Evolutionary conservation across 2,113 vertebrate species (phyloP).

Genomic region (Prinia subflava): DNA sequence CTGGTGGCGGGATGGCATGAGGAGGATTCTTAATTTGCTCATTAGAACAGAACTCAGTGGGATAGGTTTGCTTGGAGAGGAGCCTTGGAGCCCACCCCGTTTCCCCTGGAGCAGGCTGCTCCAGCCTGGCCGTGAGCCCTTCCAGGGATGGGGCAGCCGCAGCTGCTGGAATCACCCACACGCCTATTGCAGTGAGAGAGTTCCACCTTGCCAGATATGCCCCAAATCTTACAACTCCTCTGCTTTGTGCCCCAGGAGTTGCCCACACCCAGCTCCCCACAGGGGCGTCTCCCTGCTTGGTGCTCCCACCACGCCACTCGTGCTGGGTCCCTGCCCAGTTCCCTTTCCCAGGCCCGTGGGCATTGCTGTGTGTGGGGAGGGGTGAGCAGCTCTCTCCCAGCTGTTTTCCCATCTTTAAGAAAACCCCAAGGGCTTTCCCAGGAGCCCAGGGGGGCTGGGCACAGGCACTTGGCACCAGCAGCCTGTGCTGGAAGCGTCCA

Average conservation of each 20-base stretch:
- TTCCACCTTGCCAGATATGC: neutral
- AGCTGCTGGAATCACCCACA: fast-evolving
- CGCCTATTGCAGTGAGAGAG: fast-evolving
- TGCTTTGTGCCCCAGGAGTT: neutral
- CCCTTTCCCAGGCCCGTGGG: neutral
- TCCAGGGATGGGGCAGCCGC: neutral
- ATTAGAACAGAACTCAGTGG: neutral
- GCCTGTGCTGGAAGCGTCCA: neutral
- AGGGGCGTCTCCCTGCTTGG: neutral
- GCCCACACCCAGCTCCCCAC: neutral
- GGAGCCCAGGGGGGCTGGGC: neutral
- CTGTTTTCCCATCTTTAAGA: neutral
- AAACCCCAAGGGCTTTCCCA: neutral
- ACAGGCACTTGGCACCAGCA: neutral
- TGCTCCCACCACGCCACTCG: neutral
- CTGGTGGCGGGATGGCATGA: no score
- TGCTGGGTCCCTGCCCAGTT: neutral
- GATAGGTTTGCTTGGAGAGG: neutral
- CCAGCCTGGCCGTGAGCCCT: neutral
- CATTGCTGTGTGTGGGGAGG: neutral
- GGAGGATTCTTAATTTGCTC: neutral
- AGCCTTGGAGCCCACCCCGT: fast-evolving
- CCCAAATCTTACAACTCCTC: fast-evolving
- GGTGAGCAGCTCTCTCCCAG: neutral
- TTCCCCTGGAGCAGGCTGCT: neutral